A percentile compares a stretch with the other conserved stretches of the same genome.
Conservation (phyloP, 2,797 vertebrate genomes). For the Myotis findleyi region DNA sequence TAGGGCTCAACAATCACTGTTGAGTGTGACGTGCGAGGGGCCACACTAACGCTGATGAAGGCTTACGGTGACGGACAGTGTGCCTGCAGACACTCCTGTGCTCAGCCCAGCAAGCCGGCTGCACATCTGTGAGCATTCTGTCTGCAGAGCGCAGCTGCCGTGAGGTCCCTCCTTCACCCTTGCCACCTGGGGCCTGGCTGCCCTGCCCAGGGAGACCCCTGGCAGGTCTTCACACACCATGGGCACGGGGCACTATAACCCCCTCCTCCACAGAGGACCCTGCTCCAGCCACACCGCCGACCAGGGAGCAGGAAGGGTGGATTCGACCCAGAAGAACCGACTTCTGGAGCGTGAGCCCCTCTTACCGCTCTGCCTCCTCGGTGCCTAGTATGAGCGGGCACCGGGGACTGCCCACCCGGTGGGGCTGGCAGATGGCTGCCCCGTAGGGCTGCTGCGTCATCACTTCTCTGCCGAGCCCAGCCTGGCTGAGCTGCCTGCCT, state of each 20-base stretch:
- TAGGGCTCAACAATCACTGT: fast-evolving
- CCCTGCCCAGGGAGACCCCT: background rate
- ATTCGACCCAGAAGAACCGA: background rate
- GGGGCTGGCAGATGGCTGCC: slow-evolving; percentile 54
- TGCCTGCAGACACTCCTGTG: background rate
- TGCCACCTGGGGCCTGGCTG: background rate
- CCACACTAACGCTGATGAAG: background rate
- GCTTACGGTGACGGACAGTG: fast-evolving
- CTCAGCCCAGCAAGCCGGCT: background rate
- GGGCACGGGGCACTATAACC: background rate
- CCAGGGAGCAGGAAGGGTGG: background rate
- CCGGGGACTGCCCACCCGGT: fast-evolving
- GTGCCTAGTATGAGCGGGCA: background rate
- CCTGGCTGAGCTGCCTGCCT: slow-evolving; percentile 29
- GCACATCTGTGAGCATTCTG: background rate
- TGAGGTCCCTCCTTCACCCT: background rate
- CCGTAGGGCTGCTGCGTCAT: background rate
- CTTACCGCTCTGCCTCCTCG: background rate
- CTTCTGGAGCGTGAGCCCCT: background rate
- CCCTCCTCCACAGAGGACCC: background rate
- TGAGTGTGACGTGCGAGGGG: background rate
- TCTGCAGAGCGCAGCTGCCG: background rate
- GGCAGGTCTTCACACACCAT: background rate
- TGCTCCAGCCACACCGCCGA: background rate
- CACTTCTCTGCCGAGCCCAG: background rate